Conservation (phyloP, 2,797 vertebrate genomes). For the Diceros bicornis region DNA sequence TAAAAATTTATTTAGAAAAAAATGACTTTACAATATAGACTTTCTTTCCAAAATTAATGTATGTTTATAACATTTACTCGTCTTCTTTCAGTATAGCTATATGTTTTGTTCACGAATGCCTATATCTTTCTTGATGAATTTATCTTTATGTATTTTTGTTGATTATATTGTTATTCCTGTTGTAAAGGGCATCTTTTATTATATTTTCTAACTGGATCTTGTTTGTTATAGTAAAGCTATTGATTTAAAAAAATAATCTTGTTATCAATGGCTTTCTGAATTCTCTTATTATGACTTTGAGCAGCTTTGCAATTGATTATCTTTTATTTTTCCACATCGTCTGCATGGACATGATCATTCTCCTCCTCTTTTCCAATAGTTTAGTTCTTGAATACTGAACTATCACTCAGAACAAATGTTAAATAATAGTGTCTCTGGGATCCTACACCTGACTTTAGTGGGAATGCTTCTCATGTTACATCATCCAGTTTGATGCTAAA, state of each 20-base stretch:
- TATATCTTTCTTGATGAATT: background rate
- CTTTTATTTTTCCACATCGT: background rate
- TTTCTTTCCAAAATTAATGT: slow-evolving; percentile 9
- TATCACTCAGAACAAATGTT: background rate
- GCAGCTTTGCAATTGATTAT: background rate
- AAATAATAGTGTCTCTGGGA: background rate
- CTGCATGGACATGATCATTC: background rate
- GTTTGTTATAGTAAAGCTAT: background rate
- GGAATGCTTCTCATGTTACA: background rate
- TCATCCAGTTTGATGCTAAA: background rate
- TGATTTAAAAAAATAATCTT: background rate
- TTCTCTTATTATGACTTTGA: background rate
- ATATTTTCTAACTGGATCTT: slow-evolving; percentile 16
- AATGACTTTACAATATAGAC: background rate
- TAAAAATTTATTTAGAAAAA: background rate
- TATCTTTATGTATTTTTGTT: background rate
- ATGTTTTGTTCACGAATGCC: background rate
- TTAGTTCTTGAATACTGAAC: background rate
- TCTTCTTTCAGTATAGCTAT: background rate
- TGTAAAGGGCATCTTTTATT: background rate
- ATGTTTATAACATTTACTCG: background rate
- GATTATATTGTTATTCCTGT: background rate
- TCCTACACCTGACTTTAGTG: background rate
- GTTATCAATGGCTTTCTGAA: background rate
- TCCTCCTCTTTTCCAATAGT: background rate